These are phyloP conservation scores for Aleadryas rufinucha DNA, from an alignment of 2,113 vertebrate species.

Conservation along the genomic window DNA sequence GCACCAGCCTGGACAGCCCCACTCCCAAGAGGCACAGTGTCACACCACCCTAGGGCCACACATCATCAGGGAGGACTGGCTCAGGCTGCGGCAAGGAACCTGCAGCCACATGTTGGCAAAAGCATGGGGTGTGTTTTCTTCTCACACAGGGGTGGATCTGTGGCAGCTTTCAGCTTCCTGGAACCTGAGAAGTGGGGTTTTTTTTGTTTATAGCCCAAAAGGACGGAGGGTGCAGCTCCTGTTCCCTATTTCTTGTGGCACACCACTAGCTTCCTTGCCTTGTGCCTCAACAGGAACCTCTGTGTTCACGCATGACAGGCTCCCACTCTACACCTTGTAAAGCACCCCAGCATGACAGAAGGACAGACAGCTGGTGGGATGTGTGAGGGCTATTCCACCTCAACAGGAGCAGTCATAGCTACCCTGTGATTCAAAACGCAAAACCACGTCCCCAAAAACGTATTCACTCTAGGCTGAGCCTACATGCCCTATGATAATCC, in stretches of 20 bases:
- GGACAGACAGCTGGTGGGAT: neutral
- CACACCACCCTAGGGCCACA: neutral
- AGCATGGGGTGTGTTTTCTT: neutral
- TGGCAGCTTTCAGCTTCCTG: neutral
- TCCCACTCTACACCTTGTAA: neutral
- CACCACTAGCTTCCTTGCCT: neutral
- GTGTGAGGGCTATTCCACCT: neutral
- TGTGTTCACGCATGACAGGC: neutral
- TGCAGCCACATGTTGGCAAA: constrained; percentile 20
- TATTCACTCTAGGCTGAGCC: neutral
- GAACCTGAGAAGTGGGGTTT: neutral
- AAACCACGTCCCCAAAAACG: accelerated
- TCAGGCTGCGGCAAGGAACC: neutral
- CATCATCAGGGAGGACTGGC: neutral
- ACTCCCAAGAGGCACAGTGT: neutral
- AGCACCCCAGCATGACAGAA: neutral
- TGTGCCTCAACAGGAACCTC: neutral
- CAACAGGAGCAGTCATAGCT: neutral
- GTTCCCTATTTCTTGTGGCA: neutral
- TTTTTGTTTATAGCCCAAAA: neutral
- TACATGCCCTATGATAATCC: neutral
- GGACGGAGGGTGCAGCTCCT: neutral
- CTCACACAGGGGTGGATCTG: neutral
- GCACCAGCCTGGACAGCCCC: accelerated
- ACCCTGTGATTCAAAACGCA: neutral